Conservation (phyloP, 1,140 invertebrate species). For the Gyrodactylus salaris region DNA sequence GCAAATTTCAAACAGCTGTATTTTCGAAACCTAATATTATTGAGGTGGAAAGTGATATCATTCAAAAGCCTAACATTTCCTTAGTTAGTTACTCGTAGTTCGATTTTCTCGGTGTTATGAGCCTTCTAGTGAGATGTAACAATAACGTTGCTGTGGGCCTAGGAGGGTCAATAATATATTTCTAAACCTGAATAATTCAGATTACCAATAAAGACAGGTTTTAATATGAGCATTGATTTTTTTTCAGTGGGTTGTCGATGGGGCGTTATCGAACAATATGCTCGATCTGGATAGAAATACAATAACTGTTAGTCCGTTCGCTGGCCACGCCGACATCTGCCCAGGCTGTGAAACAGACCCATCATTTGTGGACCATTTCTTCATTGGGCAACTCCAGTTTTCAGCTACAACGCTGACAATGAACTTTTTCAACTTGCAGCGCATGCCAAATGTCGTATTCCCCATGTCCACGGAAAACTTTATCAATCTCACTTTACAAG, state of each 20-base stretch:
- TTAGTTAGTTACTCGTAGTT: slow-evolving; percentile 3
- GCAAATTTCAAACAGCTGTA: too few relatives aligned
- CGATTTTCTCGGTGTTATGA: too few relatives aligned
- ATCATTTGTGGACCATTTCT: background rate
- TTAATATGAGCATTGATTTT: slow-evolving; percentile 1
- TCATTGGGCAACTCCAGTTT: background rate
- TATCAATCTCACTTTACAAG: background rate
- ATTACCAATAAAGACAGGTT: too few relatives aligned
- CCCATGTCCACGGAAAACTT: slow-evolving; percentile 2
- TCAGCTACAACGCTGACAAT: background rate
- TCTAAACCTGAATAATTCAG: too few relatives aligned
- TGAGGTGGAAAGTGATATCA: too few relatives aligned
- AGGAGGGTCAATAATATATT: too few relatives aligned
- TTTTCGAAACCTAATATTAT: too few relatives aligned
- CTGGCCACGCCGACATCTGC: slow-evolving; percentile 87
- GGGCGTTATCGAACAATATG: slow-evolving; percentile 73
- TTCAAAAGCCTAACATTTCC: too few relatives aligned
- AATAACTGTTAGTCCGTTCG: slow-evolving; percentile 79
- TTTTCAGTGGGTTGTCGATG: slow-evolving; percentile 34
- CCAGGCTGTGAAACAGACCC: slow-evolving; percentile 33
- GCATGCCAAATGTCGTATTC: background rate
- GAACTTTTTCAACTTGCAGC: background rate
- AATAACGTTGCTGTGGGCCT: too few relatives aligned
- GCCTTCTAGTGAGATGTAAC: too few relatives aligned
- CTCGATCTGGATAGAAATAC: slow-evolving; percentile 68